Evolutionary conservation across 2,113 vertebrate species (phyloP).

Genomic region (Paradoxurus hermaphroditus): DNA sequence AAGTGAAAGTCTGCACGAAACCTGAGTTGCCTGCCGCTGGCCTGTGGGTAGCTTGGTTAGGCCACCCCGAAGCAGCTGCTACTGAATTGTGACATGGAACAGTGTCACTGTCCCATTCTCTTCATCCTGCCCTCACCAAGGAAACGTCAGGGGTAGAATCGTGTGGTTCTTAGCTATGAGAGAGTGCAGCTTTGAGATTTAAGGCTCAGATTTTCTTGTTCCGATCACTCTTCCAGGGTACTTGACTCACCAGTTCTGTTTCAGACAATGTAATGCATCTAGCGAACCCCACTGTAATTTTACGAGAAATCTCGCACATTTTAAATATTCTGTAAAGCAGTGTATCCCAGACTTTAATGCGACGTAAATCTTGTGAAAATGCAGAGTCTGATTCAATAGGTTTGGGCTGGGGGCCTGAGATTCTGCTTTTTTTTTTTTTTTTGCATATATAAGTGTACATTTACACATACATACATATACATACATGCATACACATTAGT

Average conservation of each 20-base stretch:
- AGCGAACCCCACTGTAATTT: neutral
- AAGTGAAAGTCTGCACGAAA: slow-evolving; percentile 26
- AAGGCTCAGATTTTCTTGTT: neutral
- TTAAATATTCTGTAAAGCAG: neutral
- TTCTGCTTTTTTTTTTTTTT: neutral
- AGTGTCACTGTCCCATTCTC: neutral
- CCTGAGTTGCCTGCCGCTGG: neutral
- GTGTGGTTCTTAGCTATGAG: neutral
- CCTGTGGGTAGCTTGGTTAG: neutral
- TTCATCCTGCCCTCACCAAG: neutral
- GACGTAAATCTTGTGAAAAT: neutral
- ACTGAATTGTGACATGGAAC: neutral
- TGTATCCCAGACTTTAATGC: neutral
- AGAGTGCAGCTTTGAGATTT: neutral
- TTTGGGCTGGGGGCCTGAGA: neutral
- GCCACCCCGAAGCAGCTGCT: neutral
- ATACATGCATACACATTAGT: neutral
- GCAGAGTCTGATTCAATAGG: neutral
- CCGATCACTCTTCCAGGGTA: neutral
- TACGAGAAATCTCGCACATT: neutral
- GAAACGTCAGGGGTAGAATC: neutral
- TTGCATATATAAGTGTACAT: neutral
- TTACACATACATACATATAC: neutral
- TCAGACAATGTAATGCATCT: neutral
- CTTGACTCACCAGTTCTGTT: neutral